These are phyloP conservation scores for Apis florea DNA, from an alignment of 1,140 invertebrate species.

Conservation along the genomic window DNA sequence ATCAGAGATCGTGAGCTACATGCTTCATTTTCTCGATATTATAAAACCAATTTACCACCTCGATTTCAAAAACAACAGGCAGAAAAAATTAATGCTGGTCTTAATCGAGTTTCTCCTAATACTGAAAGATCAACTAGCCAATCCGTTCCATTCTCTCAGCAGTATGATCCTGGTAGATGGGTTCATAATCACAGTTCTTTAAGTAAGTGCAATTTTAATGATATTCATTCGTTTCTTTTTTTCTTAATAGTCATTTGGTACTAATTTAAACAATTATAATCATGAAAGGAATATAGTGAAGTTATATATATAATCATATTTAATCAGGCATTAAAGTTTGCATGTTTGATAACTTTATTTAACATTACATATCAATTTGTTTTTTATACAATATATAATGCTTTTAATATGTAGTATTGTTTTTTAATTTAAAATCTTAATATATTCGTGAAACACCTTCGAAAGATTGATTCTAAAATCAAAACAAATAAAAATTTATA, in stretches of 20 bases:
- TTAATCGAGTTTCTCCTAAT: conserved; percentile 75
- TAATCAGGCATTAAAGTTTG: background rate
- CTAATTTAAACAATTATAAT: background rate
- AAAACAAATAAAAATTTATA: no score
- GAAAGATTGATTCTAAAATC: no score
- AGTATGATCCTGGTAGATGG: conserved; percentile 79
- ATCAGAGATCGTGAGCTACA: conserved; percentile 73
- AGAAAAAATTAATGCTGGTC: conserved; percentile 74
- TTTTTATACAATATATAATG: no score
- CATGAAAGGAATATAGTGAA: background rate
- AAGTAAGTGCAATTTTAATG: conserved; percentile 65
- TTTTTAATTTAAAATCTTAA: no score
- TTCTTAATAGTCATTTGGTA: no score
- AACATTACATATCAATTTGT: no score
- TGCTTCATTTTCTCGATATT: conserved; percentile 85
- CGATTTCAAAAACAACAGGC: conserved; percentile 90
- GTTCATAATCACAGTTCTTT: conserved; percentile 72
- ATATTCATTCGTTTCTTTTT: background rate
- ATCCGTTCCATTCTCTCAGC: conserved; percentile 77
- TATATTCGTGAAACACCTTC: no score
- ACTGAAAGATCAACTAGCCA: conserved; percentile 70
- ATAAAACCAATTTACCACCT: conserved; percentile 91
- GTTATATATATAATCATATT: background rate
- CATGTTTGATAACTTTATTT: background rate
- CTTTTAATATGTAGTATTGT: no score